Evolutionary conservation across 1,140 invertebrate genomes (phyloP).

Genomic region (Lepidurus apus): DNA sequence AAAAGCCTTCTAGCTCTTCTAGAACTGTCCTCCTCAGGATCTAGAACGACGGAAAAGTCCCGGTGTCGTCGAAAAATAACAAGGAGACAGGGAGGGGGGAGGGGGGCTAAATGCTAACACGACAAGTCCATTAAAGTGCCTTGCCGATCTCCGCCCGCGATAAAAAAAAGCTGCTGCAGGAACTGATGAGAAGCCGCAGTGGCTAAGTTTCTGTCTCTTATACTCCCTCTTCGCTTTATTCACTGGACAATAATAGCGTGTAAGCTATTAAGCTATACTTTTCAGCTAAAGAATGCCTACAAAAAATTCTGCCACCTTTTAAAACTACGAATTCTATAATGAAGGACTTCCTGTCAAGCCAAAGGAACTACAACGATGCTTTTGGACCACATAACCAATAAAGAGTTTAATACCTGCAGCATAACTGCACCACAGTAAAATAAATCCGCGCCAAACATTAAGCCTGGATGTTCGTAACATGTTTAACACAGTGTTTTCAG

Average conservation of each 20-base stretch:
- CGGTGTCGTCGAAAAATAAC: background rate
- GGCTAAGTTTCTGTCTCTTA: background rate
- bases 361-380: background rate
- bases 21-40: background rate
- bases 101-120: background rate
- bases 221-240: background rate
- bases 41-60: background rate
- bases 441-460: background rate
- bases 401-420: background rate
- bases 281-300: no score
- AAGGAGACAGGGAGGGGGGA: background rate
- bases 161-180: background rate
- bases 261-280: background rate
- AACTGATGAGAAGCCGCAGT: background rate
- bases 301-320: no score
- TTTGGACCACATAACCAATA: background rate
- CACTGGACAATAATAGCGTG: background rate
- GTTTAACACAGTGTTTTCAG: background rate
- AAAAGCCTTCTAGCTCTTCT: background rate
- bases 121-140: conserved; percentile 21
- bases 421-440: background rate
- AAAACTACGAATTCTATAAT: no score
- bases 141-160: background rate
- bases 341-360: no score
- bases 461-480: background rate